These are phyloP conservation scores for Schizotus pectinicornis DNA, from an alignment of 2,888 invertebrate genomes.

Conservation along the genomic window DNA sequence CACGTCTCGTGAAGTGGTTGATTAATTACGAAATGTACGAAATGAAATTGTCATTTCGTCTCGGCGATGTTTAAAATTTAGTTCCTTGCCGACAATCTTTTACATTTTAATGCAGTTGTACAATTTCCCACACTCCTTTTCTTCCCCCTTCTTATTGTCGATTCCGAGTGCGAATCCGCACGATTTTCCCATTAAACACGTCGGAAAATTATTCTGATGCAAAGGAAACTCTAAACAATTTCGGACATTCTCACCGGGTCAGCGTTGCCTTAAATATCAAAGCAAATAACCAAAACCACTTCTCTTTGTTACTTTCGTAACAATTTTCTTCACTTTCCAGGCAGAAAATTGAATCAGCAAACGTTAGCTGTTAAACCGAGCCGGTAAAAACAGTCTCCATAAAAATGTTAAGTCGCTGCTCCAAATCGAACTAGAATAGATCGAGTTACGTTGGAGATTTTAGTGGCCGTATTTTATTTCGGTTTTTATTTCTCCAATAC, in stretches of 20 bases:
- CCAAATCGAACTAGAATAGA: slow-evolving; percentile 35
- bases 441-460: slow-evolving; percentile 33
- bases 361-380: slow-evolving; percentile 31
- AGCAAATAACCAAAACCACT: slow-evolving; percentile 12
- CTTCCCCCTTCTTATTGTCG: too few relatives aligned
- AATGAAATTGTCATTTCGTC: slow-evolving; percentile 27
- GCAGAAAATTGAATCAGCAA: slow-evolving; percentile 33
- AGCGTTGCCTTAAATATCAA: not conserved
- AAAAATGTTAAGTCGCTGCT: slow-evolving; percentile 34
- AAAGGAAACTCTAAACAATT: too few relatives aligned
- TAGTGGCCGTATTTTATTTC: slow-evolving; percentile 35
- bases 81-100: slow-evolving; percentile 4
- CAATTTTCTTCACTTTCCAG: slow-evolving; percentile 19
- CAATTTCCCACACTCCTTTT: not conserved
- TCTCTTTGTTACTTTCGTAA: slow-evolving; percentile 8
- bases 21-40: slow-evolving; percentile 29
- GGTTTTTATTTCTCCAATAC: slow-evolving; percentile 14
- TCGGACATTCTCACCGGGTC: too few relatives aligned
- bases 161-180: too few relatives aligned
- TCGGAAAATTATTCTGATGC: too few relatives aligned
- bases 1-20: slow-evolving; percentile 38
- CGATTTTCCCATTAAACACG: too few relatives aligned
- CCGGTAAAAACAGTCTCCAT: slow-evolving; percentile 31
- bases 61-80: slow-evolving; percentile 19
- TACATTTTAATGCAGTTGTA: slow-evolving; percentile 13